phyloP scores from a whole-genome alignment of 1,140 invertebrate species.

The Coelopa frigida region DNA sequence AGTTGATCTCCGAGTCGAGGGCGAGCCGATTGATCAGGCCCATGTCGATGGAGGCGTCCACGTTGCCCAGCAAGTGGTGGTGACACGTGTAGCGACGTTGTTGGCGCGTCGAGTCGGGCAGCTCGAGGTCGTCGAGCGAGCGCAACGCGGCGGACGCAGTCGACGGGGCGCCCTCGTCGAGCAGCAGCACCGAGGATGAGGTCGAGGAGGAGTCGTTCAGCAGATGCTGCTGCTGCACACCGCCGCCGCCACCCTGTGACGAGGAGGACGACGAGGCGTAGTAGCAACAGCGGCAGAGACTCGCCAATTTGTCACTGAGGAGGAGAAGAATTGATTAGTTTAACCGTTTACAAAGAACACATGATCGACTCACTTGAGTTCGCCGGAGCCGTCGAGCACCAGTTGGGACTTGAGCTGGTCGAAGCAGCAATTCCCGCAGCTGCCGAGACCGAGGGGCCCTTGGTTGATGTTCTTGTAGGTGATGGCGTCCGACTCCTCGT shows the following conservation, averaged over 20 bases:
- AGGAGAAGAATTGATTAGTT: neutral
- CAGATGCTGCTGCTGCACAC: constrained; percentile 16
- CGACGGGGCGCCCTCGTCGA: constrained; percentile 42
- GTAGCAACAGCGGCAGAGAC: constrained; percentile 40
- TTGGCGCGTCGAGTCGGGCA: constrained; percentile 31
- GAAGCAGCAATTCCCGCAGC: constrained; percentile 31
- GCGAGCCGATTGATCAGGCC: constrained; percentile 45
- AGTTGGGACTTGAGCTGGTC: constrained; percentile 41
- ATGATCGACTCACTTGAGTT: constrained; percentile 28
- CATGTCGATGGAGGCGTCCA: constrained; percentile 25
- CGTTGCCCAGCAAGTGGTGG: constrained; percentile 26
- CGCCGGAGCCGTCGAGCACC: constrained; percentile 44
- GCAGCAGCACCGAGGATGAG: constrained; percentile 50
- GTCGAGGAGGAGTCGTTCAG: constrained; percentile 48
- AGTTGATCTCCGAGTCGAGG: constrained; percentile 44
- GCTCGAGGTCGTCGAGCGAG: constrained; percentile 54
- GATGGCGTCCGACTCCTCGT: constrained; percentile 55
- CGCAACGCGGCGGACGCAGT: constrained; percentile 46
- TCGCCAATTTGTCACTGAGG: constrained; percentile 40
- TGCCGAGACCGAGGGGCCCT: constrained; percentile 17
- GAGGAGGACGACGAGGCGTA: constrained; percentile 29
- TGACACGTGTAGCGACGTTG: constrained; percentile 37
- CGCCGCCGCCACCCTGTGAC: constrained; percentile 14
- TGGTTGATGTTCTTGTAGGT: constrained; percentile 27
- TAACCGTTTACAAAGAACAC: neutral